Percentiles rank a stretch among this genome's conserved stretches.
Evolutionary conservation across 2,797 vertebrate species (phyloP).

Genomic region (Dipus sagitta): DNA sequence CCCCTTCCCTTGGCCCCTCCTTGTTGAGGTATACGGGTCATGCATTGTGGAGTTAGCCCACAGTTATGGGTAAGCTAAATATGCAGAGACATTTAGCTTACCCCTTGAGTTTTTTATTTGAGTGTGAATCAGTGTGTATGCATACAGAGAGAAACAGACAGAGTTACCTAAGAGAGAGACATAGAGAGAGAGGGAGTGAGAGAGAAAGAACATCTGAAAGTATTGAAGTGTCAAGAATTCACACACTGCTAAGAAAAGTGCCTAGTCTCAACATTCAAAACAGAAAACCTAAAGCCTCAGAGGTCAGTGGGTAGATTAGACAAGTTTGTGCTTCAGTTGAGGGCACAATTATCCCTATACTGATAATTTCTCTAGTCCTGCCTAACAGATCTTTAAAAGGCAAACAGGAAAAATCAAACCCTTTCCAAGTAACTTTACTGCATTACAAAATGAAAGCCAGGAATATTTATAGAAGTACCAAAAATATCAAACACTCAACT

Average conservation of each 20-base stretch:
- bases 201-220: background rate
- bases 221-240: background rate
- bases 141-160: background rate
- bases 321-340: background rate
- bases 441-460: conserved; percentile 16
- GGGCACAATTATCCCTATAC: background rate
- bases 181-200: background rate
- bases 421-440: conserved; percentile 25
- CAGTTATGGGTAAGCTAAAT: no score
- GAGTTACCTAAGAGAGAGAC: no score
- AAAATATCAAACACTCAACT: background rate
- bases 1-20: no score
- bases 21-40: no score
- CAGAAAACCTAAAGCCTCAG: background rate
- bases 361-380: background rate
- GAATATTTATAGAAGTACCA: conserved; percentile 23
- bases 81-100: no score
- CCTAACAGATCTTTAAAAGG: conserved; percentile 46
- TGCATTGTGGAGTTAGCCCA: no score
- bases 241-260: background rate
- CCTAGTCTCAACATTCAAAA: background rate
- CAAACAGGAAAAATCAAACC: conserved; percentile 39
- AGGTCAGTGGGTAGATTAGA: background rate
- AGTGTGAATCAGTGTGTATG: background rate
- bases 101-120: background rate